Evolutionary conservation across 2,797 vertebrate species (phyloP), one percentile per base, ranked within the genome.

Genomic region (Apodemus agrarius): DNA sequence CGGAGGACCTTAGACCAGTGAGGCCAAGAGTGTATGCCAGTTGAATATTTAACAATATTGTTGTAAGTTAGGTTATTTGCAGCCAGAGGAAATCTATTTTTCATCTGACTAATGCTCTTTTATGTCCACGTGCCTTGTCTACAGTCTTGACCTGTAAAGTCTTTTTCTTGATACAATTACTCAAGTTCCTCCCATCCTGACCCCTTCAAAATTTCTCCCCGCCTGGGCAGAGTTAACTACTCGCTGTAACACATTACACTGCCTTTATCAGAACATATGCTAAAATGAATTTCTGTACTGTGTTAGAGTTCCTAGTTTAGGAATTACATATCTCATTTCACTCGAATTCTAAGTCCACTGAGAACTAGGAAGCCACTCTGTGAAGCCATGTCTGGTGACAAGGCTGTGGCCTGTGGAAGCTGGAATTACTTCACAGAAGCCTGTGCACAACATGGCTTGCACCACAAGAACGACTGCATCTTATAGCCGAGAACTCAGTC

Each of bases 1-100:
- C 29, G 81, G 24, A 94, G 17, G n/a, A 40, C 52, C 69, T 97
- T 94, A 87, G 89, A 31, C 95, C 69, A 96, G 14, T 34, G 34
- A 65, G 54, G 67, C 31, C 89, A 59, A 65, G 61, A 88, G 86
- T 37, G 29, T 82, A 76, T 17, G 80, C 6, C 16, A 78, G 61
- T 7, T 65, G 80, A 78, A 46, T 88, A 69, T 79, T 89, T 89
- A 87, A 84, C 24, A 63, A 16, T 14, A 63, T 91, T n/a, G 67
- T 54, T 49, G 0, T 83, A 52, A 86, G 34, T 34, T 12, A 54
- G 57, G 79, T 81, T 90, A 63, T 76, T 79, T 74, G 12, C 63
- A 79, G 61, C 34, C 46, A 82, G 72, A 54, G 76, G 63, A 52
- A 78, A 49, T 69, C 37, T 76, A 9, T 13, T 54, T 9, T 31